Percentiles rank a stretch among this genome's conserved stretches.
Evolutionary conservation across 2,797 vertebrate species (phyloP).

Genomic region (Poeciliopsis gracilis): DNA sequence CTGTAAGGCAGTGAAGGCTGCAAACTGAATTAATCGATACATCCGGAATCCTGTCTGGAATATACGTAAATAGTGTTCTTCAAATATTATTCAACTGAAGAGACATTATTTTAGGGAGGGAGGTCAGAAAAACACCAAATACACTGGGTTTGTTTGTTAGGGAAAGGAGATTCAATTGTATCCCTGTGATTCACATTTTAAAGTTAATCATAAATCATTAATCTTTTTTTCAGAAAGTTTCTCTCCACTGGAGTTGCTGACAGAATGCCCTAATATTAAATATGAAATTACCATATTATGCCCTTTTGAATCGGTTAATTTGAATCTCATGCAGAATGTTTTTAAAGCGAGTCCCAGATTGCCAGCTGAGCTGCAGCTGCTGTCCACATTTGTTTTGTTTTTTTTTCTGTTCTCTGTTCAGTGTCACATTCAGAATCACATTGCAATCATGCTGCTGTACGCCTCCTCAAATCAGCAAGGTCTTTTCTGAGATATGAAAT

Average conservation of each 20-base stretch:
- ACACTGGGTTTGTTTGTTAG: not conserved
- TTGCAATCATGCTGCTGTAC: not conserved
- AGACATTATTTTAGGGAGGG: not conserved
- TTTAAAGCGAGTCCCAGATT: not conserved
- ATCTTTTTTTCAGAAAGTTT: not conserved
- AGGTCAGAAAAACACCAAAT: not conserved
- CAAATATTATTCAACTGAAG: not conserved
- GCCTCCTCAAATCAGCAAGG: not conserved
- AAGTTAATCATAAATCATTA: not conserved
- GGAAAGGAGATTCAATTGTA: not conserved
- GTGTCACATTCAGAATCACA: not conserved
- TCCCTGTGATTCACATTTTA: not conserved
- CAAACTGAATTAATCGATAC: slow-evolving; percentile 13
- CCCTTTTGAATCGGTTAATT: not conserved
- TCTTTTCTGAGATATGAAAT: not conserved
- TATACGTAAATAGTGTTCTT: not conserved
- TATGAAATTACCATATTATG: not conserved
- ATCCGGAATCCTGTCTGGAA: not conserved
- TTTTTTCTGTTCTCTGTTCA: not conserved
- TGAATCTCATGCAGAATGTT: not conserved
- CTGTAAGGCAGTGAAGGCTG: not conserved
- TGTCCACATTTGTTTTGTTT: not conserved
- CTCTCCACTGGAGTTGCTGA: not conserved
- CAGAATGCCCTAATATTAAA: not conserved
- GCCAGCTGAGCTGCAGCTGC: slow-evolving; percentile 5